Base-by-base conservation (phyloP, 2,797 vertebrate genomes). In the Macrochelys suwanniensis region DNA sequence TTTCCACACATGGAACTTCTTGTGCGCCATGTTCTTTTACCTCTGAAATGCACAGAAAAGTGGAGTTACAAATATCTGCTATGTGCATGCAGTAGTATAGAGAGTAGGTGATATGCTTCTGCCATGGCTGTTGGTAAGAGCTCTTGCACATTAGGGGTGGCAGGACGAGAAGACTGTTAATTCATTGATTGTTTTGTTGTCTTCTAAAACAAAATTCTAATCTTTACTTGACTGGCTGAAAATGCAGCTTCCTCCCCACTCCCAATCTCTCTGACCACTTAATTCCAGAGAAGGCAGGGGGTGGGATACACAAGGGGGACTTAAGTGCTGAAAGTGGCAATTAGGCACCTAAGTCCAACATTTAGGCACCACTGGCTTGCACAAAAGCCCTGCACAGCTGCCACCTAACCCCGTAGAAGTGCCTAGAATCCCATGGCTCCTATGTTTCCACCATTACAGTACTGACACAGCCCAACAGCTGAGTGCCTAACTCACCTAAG, bases 1-100 rank as follows among this genome's bases (percentile, higher is more conserved):
- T 91, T 85, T 96, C 90, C 95, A 0, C 71, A 93, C 92, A 81
- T 89, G 91, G 88, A 89, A n/a, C 89, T 95, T 93, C 94, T 94
- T 95, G 79, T 86, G 82, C 0, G 0, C 74, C 82, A 19, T 90
- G 25, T 51, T 89, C 31, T 15, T 85, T 89, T 96, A 80, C 82
- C 59, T 88, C 83, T 87, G 74, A 25, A 85, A 31, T 89, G 89
- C 47, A 84, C 31, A 90, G 87, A 85, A 89, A 85, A 94, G 56
- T 81, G 56, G 68, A 77, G 74, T 80, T 84, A 50, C 54, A 57
- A 37, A 33, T 25, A 26, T 25, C 25, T 45, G 11, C 42, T 89
- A 84, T 54, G 7, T 68, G 57, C 0, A 0, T 76, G 90, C 93
- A 74, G 90, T 68, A 37, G n/a, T 16, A 19, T 10, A 47, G 23